phyloP scores from a whole-genome alignment of 1,140 invertebrate species.

The Triops longicaudatus region DNA sequence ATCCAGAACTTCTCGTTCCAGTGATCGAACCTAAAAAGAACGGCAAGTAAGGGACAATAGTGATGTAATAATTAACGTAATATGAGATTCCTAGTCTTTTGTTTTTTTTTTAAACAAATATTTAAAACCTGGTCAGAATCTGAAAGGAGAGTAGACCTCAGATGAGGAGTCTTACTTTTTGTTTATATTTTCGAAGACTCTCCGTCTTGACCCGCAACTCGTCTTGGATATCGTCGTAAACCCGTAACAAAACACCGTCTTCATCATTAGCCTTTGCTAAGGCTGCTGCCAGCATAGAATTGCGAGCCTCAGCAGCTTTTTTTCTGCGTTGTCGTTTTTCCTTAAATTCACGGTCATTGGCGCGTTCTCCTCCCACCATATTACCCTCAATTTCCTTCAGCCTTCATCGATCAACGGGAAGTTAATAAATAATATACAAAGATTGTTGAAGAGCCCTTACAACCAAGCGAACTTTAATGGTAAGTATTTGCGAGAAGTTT shows the following conservation, averaged over 20 bases:
- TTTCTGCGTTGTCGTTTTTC: slow-evolving; percentile 59
- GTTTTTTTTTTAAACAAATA: slow-evolving; percentile 17
- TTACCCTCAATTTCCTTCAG: slow-evolving; percentile 59
- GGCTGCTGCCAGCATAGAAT: slow-evolving; percentile 50
- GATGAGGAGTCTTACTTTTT: slow-evolving; percentile 47
- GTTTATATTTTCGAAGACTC: slow-evolving; percentile 55
- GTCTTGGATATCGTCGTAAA: slow-evolving; percentile 66
- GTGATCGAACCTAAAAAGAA: slow-evolving; percentile 44
- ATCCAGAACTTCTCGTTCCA: slow-evolving; percentile 66
- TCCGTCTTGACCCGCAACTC: slow-evolving; percentile 64
- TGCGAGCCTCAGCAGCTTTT: slow-evolving; percentile 55
- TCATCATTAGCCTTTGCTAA: slow-evolving; percentile 58
- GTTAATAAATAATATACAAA: background rate
- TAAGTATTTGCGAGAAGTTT: background rate
- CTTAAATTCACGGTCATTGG: slow-evolving; percentile 58
- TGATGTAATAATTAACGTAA: slow-evolving; percentile 10
- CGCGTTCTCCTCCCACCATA: slow-evolving; percentile 71
- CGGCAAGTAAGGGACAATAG: background rate
- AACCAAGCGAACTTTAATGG: background rate
- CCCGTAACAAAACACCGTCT: slow-evolving; percentile 53
- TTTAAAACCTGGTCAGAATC: slow-evolving; percentile 18
- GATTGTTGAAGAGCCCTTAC: background rate
- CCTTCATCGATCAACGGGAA: slow-evolving; percentile 37
- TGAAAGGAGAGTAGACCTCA: slow-evolving; percentile 17
- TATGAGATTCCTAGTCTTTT: slow-evolving; percentile 17